Evolutionary conservation across 2,797 vertebrate genomes (phyloP).

Genomic region (Cheirogaleus major): DNA sequence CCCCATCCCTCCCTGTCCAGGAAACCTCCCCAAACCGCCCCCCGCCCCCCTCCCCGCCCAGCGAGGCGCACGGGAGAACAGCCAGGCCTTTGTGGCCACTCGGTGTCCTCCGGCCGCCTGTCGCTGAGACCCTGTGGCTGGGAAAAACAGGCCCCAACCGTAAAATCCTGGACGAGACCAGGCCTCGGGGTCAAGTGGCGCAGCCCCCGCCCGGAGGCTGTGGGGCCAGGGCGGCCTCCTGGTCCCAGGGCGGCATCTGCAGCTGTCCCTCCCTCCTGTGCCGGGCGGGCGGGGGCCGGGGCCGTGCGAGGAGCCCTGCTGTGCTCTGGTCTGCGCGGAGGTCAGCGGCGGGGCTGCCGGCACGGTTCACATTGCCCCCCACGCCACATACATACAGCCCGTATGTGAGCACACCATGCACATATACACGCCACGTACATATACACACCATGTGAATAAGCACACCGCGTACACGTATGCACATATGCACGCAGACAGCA

Average conservation of each 20-base stretch:
- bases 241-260: background rate
- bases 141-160: slow-evolving; percentile 54
- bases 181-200: slow-evolving; percentile 30
- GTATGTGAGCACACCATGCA: background rate
- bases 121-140: slow-evolving; percentile 32
- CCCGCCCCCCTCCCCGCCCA: background rate
- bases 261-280: slow-evolving; percentile 23
- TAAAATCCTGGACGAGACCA: slow-evolving; percentile 3
- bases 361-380: background rate
- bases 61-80: slow-evolving; percentile 18
- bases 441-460: too few relatives aligned
- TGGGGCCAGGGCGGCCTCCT: background rate
- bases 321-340: background rate
- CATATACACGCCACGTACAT: too few relatives aligned
- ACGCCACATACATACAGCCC: too few relatives aligned
- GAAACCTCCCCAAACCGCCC: background rate
- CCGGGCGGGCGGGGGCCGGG: background rate
- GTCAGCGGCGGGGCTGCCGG: background rate
- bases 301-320: background rate
- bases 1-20: background rate
- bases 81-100: slow-evolving; percentile 59
- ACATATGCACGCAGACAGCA: background rate
- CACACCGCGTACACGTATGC: too few relatives aligned
- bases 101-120: background rate
- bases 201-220: background rate